Percentiles rank a stretch among this genome's conserved stretches.
These are phyloP conservation scores for Chironomus striatipennis DNA, from an alignment of 1,140 invertebrate species.

Conservation along the genomic window DNA sequence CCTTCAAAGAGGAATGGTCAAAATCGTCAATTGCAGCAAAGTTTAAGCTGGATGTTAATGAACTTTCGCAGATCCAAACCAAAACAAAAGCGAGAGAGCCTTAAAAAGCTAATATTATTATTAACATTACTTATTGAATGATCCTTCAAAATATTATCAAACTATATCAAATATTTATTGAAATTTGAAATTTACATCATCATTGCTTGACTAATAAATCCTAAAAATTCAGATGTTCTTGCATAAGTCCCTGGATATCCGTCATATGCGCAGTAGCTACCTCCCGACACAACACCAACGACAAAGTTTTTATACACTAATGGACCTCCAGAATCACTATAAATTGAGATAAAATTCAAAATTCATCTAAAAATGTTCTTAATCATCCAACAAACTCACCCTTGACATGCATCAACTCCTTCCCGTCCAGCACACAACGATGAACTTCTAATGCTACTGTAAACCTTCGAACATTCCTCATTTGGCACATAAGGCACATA, in stretches of 20 bases:
- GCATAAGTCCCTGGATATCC: constrained; percentile 60
- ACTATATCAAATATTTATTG: no score
- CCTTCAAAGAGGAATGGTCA: no score
- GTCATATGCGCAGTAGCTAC: constrained; percentile 51
- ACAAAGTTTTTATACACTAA: constrained; percentile 37
- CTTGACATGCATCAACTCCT: not conserved
- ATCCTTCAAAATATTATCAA: no score
- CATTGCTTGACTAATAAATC: not conserved
- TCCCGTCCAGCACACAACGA: not conserved
- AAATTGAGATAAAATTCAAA: no score
- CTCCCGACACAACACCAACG: constrained; percentile 58
- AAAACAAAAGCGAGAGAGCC: no score
- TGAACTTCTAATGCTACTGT: not conserved
- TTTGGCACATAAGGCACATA: constrained; percentile 25
- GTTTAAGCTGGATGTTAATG: no score
- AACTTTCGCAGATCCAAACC: no score
- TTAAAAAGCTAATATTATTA: no score
- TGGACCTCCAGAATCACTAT: constrained; percentile 49
- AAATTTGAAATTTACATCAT: no score
- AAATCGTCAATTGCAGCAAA: no score
- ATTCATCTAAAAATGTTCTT: no score
- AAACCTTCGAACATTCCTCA: constrained; percentile 18
- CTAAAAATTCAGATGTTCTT: constrained; percentile 41
- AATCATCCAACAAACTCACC: not conserved
- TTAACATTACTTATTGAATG: no score